Percentiles rank a stretch among this genome's conserved stretches.
These are phyloP conservation scores for Grantiella picta DNA, from an alignment of 2,113 vertebrate species.

Conservation along the genomic window DNA sequence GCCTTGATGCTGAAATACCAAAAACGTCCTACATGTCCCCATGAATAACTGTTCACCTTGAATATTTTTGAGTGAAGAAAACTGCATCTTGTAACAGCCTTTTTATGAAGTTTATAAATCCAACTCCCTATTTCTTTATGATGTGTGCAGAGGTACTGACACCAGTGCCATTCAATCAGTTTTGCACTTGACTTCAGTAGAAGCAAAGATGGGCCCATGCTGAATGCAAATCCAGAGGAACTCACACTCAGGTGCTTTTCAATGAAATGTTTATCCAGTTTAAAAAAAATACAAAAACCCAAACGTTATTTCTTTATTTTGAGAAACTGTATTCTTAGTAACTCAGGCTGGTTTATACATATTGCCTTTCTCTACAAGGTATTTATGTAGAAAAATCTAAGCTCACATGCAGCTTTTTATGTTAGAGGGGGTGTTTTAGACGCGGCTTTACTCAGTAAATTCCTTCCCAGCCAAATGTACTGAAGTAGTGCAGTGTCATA, in stretches of 20 bases:
- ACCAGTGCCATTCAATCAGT: neutral
- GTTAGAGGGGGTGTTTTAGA: neutral
- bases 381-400: neutral
- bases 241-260: neutral
- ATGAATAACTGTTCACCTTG: neutral
- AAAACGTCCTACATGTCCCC: neutral
- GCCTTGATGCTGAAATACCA: neutral
- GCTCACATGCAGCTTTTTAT: neutral
- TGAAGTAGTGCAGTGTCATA: neutral
- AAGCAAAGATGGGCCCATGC: neutral
- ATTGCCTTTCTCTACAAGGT: neutral
- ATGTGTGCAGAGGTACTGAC: neutral
- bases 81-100: neutral
- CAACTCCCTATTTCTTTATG: neutral
- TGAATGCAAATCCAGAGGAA: neutral
- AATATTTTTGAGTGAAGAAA: neutral
- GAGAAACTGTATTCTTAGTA: neutral
- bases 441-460: neutral
- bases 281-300: neutral
- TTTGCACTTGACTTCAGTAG: neutral
- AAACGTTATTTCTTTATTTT: neutral
- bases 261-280: neutral
- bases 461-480: neutral
- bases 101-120: neutral
- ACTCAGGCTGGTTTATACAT: neutral